Conservation (phyloP, 2,888 invertebrate genomes). For the Heteropelma amictum region DNA sequence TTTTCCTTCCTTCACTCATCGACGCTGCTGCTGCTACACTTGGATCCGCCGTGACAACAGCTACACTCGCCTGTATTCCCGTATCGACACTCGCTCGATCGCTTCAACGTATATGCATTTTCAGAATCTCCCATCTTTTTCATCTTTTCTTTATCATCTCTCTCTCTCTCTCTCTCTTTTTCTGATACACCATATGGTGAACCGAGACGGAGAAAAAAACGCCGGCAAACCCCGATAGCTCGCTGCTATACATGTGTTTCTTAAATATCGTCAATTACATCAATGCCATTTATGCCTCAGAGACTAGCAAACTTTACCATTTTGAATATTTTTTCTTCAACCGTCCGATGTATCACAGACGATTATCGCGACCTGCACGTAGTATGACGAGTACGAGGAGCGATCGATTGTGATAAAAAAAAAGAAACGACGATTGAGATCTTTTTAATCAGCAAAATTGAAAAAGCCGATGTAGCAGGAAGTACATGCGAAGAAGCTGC, state of each 20-base stretch:
- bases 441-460: no score
- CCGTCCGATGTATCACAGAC: no score
- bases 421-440: not conserved
- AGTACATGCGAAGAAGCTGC: not conserved
- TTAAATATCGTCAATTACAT: no score
- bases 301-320: no score
- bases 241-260: no score
- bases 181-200: not conserved
- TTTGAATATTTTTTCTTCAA: no score
- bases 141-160: not conserved
- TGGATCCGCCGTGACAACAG: constrained; percentile 37
- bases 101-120: constrained; percentile 34
- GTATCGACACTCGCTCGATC: constrained; percentile 44
- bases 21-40: constrained; percentile 16
- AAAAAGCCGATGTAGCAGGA: not conserved
- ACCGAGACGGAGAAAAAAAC: not conserved
- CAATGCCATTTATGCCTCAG: no score
- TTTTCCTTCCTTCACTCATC: constrained; percentile 39
- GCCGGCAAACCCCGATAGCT: not conserved
- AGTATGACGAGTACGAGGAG: no score
- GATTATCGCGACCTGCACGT: no score
- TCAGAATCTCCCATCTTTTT: constrained; percentile 5
- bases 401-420: not conserved
- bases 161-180: constrained; percentile 1
- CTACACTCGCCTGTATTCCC: not conserved